These are phyloP conservation scores for Pristionchus arcanus DNA, from an alignment of 2,888 invertebrate genomes.

Conservation along the genomic window DNA sequence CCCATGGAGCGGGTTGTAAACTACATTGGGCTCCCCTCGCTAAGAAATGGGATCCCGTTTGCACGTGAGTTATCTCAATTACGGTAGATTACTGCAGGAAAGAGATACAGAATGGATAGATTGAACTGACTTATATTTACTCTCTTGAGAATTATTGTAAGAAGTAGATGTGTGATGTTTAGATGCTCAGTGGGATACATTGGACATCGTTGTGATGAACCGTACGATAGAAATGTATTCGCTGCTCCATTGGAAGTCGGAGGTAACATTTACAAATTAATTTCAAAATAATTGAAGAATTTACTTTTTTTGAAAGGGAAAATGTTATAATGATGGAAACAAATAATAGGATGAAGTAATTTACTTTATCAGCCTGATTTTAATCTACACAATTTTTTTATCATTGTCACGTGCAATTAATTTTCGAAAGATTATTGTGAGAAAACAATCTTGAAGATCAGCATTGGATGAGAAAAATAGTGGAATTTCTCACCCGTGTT, in stretches of 20 bases:
- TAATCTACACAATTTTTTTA: too few species aligned
- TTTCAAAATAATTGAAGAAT: too few species aligned
- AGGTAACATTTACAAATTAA: neutral
- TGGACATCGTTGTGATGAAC: constrained; percentile 18
- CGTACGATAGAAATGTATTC: constrained; percentile 18
- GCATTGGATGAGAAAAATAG: neutral
- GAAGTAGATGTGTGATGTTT: neutral
- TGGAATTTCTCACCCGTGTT: neutral
- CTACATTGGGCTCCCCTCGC: neutral
- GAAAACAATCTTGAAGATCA: neutral
- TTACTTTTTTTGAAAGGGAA: too few species aligned
- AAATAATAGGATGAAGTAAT: too few species aligned
- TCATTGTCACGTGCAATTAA: too few species aligned
- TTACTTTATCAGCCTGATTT: too few species aligned
- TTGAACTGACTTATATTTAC: neutral
- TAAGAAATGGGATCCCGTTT: neutral
- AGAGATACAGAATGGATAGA: neutral
- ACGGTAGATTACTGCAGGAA: neutral
- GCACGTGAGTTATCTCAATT: neutral
- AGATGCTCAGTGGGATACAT: constrained; percentile 21
- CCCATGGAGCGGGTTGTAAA: constrained; percentile 5
- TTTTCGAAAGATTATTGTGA: too few species aligned
- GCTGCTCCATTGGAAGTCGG: constrained; percentile 1
- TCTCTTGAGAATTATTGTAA: neutral
- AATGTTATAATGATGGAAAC: too few species aligned